Conservation (phyloP, 2,113 vertebrate genomes). For the Leucosticte australis region DNA sequence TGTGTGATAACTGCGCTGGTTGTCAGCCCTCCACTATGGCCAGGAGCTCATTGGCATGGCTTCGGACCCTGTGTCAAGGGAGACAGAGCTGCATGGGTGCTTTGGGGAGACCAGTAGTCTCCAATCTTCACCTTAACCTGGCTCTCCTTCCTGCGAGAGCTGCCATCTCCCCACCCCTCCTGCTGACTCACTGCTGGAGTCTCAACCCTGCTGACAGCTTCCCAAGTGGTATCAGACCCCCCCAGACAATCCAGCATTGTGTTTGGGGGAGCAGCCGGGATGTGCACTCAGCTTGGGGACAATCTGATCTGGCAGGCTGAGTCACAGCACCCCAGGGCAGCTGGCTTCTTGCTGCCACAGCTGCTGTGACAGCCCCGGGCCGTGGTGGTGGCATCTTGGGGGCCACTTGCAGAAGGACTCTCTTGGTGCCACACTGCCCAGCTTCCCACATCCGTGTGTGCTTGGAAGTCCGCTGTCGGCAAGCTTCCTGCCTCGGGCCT, state of each 20-base stretch:
- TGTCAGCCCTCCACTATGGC: background rate
- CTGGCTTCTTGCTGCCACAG: background rate
- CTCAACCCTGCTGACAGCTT: background rate
- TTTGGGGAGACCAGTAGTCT: background rate
- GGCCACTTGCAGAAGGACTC: accelerated
- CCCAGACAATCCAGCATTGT: background rate
- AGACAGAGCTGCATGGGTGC: accelerated
- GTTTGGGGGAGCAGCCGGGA: background rate
- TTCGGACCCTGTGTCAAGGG: background rate
- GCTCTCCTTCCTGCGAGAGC: background rate
- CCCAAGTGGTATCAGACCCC: background rate
- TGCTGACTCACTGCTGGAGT: constrained; percentile 19
- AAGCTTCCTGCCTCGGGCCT: constrained; percentile 21
- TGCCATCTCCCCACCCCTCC: background rate
- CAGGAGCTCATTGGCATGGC: background rate
- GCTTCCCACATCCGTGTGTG: background rate
- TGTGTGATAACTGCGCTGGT: background rate
- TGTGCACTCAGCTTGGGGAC: accelerated
- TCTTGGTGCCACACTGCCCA: background rate
- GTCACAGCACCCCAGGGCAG: background rate
- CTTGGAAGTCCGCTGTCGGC: background rate
- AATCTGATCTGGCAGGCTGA: background rate
- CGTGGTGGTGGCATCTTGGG: accelerated
- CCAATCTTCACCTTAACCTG: background rate
- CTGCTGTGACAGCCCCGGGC: accelerated